Base-by-base conservation (phyloP, 2,888 invertebrate genomes). In the Hemaris fuciformis region DNA sequence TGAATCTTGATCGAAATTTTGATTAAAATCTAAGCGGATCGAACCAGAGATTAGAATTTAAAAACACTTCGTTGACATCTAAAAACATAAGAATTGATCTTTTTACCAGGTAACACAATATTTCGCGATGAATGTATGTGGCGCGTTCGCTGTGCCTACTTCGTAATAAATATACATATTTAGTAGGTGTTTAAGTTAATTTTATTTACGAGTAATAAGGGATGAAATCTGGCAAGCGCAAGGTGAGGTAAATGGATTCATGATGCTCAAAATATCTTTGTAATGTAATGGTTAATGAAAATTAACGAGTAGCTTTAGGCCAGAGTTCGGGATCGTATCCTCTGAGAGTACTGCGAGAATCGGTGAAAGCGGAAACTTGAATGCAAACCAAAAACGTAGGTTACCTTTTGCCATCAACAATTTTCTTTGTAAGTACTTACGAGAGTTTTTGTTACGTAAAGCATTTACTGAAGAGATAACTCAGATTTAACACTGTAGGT, bases 101-200 rank as follows among this genome's bases (percentile, higher is more conserved):
- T 91, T 59, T 89, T 91, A 91, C 89, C 89, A 88, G 80, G 75
- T 88, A 84, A 84, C 77, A 82, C 79, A 80, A 87, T 91, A 92
- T 92, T 92, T 92, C 91, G 91, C 91, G 91, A 92, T 92, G 91
- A 92, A 92, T 91, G 91, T 83, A 82, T 84, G 75, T 79, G 89
- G 89, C 77, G 84, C 89, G 79, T 74, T 77, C 68, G 73, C 76
- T 83, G 90, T 87, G 88, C 88, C 89, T 85, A 72, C 71, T 84
- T 85, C 87, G 84, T 88, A 88, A 84, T 83, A 82, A 85, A 87
- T 88, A 85, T 85, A 88, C 83, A 87, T 88, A 87, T 84, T 87
- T 84, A 85, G 84, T 91, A 89, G 88, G 84, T 71, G 74, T 86
- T 87, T 89, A 86, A 84, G 88, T 91, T 91, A 84, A 89, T 88